A percentile compares a stretch with the other conserved stretches of the same genome.
phyloP scores from a whole-genome alignment of 2,113 vertebrate species.

The Phyllopteryx taeniolatus region DNA sequence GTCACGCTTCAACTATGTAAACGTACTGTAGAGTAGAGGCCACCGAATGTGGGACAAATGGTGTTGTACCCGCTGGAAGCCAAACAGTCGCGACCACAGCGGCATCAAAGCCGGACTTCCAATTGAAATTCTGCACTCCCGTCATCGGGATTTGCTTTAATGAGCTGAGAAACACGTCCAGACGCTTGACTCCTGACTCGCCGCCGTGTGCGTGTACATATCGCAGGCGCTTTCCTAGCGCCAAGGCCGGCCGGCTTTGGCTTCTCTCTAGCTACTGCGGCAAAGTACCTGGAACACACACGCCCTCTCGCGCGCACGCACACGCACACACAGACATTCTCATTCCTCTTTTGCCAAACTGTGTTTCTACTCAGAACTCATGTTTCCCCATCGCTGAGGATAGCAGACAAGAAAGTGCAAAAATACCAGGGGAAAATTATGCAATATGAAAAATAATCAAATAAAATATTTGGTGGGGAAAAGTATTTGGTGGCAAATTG shows the following conservation, averaged over 20 bases:
- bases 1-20: constrained; percentile 77
- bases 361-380: constrained; percentile 56
- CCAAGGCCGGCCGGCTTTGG: constrained; percentile 35
- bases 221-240: constrained; percentile 58
- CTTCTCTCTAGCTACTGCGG: constrained; percentile 56
- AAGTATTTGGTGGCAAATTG: too few relatives aligned
- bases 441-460: not conserved
- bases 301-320: constrained; percentile 5
- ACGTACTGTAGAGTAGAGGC: constrained; percentile 42
- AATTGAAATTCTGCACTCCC: constrained; percentile 75
- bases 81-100: constrained; percentile 21
- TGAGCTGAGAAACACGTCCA: constrained; percentile 66
- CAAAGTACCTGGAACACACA: constrained; percentile 27
- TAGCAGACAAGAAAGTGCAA: not conserved
- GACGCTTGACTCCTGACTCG: constrained; percentile 71
- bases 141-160: constrained; percentile 72
- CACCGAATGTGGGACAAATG: not conserved
- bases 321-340: constrained; percentile 35
- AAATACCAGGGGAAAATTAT: not conserved
- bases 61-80: constrained; percentile 51
- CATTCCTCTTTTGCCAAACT: constrained; percentile 51
- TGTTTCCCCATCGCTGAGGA: constrained; percentile 23
- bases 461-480: too few relatives aligned
- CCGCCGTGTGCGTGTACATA: constrained; percentile 19
- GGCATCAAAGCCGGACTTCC: constrained; percentile 55